Conservation (phyloP, 2,888 invertebrate species). For the Fissipunctia ypsillon region DNA sequence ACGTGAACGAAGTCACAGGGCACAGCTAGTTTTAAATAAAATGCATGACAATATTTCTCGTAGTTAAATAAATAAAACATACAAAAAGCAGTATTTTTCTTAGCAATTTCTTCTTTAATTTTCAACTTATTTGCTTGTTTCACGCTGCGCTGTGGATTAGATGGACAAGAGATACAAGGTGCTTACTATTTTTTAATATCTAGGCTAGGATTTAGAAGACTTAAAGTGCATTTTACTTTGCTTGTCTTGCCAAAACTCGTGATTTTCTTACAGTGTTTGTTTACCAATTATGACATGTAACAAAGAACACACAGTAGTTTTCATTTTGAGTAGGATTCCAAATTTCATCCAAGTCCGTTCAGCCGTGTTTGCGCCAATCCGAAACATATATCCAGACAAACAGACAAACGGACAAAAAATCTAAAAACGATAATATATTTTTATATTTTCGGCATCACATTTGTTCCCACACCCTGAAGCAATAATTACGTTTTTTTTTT, state of each 20-base stretch:
- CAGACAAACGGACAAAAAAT: not conserved
- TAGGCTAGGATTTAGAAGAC: constrained; percentile 38
- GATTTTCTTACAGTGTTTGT: not conserved
- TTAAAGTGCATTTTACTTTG: constrained; percentile 15
- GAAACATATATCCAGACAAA: not conserved
- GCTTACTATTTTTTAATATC: constrained; percentile 40
- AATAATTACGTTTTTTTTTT: too few species aligned
- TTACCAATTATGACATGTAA: not conserved
- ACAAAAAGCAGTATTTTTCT: not conserved
- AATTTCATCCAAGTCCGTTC: not conserved
- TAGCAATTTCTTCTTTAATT: constrained; percentile 14
- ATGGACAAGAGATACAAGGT: constrained; percentile 61
- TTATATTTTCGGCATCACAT: too few species aligned
- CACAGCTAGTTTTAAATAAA: too few species aligned
- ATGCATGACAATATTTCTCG: too few species aligned
- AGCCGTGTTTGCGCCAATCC: not conserved
- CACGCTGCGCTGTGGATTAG: constrained; percentile 62
- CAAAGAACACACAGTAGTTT: constrained; percentile 32
- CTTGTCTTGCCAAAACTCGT: not conserved
- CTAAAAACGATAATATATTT: too few species aligned
- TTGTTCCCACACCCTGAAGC: too few species aligned
- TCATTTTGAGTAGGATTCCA: constrained; percentile 19
- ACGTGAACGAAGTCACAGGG: too few species aligned
- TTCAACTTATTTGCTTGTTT: constrained; percentile 50
- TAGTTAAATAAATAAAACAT: not conserved